Evolutionary conservation across 2,113 vertebrate genomes (phyloP), one percentile per base, ranked within the genome.

Genomic region (Vulpes vulpes): DNA sequence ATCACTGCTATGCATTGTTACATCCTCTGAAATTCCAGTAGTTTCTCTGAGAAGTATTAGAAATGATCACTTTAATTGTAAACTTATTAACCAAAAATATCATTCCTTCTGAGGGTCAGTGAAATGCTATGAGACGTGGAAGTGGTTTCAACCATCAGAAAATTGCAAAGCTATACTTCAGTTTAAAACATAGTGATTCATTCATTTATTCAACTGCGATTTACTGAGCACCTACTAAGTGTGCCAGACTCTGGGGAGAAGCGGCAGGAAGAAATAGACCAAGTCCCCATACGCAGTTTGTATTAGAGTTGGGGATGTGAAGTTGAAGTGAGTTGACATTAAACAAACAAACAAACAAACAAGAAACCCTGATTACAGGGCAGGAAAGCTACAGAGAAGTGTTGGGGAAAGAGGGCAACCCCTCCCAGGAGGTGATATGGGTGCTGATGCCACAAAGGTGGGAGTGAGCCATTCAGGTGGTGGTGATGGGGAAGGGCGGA

Each of bases 401-500:
- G 10, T 17, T 87, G 23, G 30, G 27, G 22, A 91, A 81, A 65
- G 4, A 20, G 25, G 11, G 2, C 5, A 53, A 27, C n/a, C 15
- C 10, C 15, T 65, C 55, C 1, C 32, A 53, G 49, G 25, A 79
- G 25, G 11, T 32, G 57, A 35, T 57, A 32, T 49, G 30, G 7
- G 7, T 9, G 11, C 8, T 2, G 9, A 67, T 32, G 14, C 11
- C 30, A 27, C 1, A 64, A 91, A 11, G 23, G n/a, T 11, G 14
- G 20, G 11, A 64, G 16, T 60, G 25, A 67, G n/a, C 5, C 32
- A 19, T 38, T 38, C 2, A 1, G 20, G 12, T 51, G 43, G 60
- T 49, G 20, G 11, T 25, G 7, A 0, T 30, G 8, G 20, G 27
- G 3, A n/a, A 4, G 49, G 2, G 4, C 7, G 5, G 11, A 15